phyloP scores from a whole-genome alignment of 64 coral and sea anemone species.

The Orbicella faveolata region DNA sequence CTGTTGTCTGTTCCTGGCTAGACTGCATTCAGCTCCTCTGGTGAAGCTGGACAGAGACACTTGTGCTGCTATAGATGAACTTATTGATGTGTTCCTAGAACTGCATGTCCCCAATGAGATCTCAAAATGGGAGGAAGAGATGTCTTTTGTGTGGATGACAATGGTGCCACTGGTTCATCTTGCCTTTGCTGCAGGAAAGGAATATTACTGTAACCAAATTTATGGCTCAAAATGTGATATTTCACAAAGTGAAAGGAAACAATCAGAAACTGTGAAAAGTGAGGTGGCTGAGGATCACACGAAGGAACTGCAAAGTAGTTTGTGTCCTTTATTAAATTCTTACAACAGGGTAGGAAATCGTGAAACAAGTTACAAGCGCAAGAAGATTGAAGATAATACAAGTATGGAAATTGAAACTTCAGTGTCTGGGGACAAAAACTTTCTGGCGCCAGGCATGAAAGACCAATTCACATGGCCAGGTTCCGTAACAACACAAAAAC shows the following conservation, averaged over 20 bases:
- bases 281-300: too few species aligned
- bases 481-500: constrained; percentile 28
- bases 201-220: not conserved
- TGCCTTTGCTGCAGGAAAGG: constrained; percentile 38
- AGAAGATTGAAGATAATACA: too few species aligned
- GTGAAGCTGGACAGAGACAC: constrained; percentile 29
- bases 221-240: too few species aligned
- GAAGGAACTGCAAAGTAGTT: too few species aligned
- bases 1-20: constrained; percentile 64
- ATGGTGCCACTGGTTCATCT: constrained; percentile 49
- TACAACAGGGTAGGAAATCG: too few species aligned
- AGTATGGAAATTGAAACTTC: too few species aligned
- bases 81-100: constrained; percentile 41
- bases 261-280: too few species aligned
- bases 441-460: not conserved
- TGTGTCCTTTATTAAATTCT: too few species aligned
- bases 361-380: too few species aligned
- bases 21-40: constrained; percentile 48
- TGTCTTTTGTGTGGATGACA: constrained; percentile 38
- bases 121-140: constrained; percentile 34
- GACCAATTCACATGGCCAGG: constrained; percentile 7
- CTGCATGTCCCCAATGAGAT: constrained; percentile 41
- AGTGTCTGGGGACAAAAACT: not conserved
- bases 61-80: constrained; percentile 39
- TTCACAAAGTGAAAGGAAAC: too few species aligned